phyloP scores from a whole-genome alignment of 2,888 invertebrate species.

The Rutpela maculata region DNA sequence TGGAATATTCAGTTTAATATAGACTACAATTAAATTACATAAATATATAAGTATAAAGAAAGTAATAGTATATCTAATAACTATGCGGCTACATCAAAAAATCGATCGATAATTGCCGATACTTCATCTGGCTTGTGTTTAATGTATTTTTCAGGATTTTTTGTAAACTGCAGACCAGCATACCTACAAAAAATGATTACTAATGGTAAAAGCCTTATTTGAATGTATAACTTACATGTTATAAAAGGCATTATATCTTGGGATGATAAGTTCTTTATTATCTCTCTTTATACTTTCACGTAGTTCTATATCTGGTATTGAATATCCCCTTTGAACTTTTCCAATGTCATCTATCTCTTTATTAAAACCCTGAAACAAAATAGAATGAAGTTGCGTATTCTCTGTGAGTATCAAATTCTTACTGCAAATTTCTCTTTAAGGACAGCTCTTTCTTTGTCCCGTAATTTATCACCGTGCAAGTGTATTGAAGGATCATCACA shows the following conservation, averaged over 20 bases:
- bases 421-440: slow-evolving; percentile 94
- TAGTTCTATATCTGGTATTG: slow-evolving; percentile 94
- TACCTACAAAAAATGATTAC: slow-evolving; percentile 75
- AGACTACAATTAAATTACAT: neutral
- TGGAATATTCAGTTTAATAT: neutral
- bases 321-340: slow-evolving; percentile 90
- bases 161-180: slow-evolving; percentile 88
- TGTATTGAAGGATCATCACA: slow-evolving; percentile 82
- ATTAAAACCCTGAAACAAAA: slow-evolving; percentile 87
- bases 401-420: slow-evolving; percentile 66
- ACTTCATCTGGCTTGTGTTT: slow-evolving; percentile 93
- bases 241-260: slow-evolving; percentile 89
- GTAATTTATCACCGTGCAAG: slow-evolving; percentile 80
- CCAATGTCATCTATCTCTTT: slow-evolving; percentile 95
- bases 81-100: slow-evolving; percentile 93
- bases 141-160: slow-evolving; percentile 95
- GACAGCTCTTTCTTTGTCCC: slow-evolving; percentile 89
- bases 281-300: slow-evolving; percentile 91
- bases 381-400: neutral
- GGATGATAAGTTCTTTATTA: slow-evolving; percentile 91
- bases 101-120: slow-evolving; percentile 88
- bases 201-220: neutral
- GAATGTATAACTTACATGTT: slow-evolving; percentile 76
- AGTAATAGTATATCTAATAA: neutral
- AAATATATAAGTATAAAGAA: neutral